phyloP scores from a whole-genome alignment of 2,113 vertebrate species.

The Ascaphus truei region DNA sequence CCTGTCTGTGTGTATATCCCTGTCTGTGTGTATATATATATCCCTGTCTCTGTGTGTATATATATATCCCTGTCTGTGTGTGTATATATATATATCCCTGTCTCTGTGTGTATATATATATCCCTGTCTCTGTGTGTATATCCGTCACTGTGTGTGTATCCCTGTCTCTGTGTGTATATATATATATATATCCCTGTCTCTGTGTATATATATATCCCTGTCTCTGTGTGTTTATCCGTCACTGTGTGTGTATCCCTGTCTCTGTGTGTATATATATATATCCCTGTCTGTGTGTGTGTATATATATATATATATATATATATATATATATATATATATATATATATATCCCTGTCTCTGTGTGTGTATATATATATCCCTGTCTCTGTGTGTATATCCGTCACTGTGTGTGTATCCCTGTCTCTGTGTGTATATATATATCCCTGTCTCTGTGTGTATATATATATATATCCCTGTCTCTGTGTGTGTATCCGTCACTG shows the following conservation, averaged over 20 bases:
- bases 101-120: too few relatives aligned
- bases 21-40: neutral
- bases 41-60: slow-evolving; percentile 16
- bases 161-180: too few relatives aligned
- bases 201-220: neutral
- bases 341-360: neutral
- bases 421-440: neutral
- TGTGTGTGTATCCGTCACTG: too few relatives aligned
- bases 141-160: too few relatives aligned
- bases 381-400: too few relatives aligned
- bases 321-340: neutral
- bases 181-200: too few relatives aligned
- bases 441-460: neutral
- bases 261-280: neutral
- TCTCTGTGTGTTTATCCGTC: neutral
- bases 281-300: neutral
- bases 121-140: too few relatives aligned
- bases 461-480: neutral
- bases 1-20: too few relatives aligned
- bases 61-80: too few relatives aligned
- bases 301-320: neutral
- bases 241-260: neutral
- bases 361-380: too few relatives aligned
- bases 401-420: neutral
- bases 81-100: too few relatives aligned